These are phyloP conservation scores for Astreopora myriophthalma DNA, from an alignment of 64 coral and sea anemone species.

Conservation along the genomic window DNA sequence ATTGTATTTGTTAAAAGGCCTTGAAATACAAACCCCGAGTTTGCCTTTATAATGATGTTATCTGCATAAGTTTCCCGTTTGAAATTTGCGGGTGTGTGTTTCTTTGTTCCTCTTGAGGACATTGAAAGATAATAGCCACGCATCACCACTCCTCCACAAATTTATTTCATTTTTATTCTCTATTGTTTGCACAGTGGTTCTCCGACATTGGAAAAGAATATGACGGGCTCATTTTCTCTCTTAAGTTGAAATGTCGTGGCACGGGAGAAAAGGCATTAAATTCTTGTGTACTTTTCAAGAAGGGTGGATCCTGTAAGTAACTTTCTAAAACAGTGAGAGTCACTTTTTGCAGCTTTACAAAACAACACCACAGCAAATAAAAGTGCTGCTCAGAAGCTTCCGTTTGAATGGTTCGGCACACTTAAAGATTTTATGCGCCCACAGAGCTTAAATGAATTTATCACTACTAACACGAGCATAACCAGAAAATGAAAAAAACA, in stretches of 20 bases:
- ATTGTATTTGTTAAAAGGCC: no score
- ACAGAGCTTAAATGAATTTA: no score
- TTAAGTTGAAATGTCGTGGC: constrained; percentile 15
- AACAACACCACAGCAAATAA: not conserved
- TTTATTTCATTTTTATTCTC: not conserved
- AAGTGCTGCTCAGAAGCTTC: not conserved
- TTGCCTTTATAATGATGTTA: no score
- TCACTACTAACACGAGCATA: not conserved
- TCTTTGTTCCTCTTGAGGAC: no score
- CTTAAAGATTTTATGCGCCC: no score
- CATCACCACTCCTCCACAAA: no score
- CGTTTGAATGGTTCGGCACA: no score
- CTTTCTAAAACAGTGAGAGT: not conserved
- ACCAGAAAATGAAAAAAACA: no score
- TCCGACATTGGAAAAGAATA: constrained; percentile 8
- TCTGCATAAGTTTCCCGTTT: no score
- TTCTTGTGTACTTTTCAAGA: constrained; percentile 33
- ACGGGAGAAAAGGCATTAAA: not conserved
- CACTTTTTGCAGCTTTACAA: not conserved
- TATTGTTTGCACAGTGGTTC: not conserved
- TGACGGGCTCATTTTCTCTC: constrained; percentile 30
- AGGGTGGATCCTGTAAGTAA: constrained; percentile 29
- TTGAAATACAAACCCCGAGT: no score
- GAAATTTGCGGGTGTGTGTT: no score
- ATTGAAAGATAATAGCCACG: no score